Percentiles rank a stretch among this genome's conserved stretches.
These are phyloP conservation scores for Sarotherodon lohbergeri DNA, from an alignment of 2,113 vertebrate species.

Conservation along the genomic window DNA sequence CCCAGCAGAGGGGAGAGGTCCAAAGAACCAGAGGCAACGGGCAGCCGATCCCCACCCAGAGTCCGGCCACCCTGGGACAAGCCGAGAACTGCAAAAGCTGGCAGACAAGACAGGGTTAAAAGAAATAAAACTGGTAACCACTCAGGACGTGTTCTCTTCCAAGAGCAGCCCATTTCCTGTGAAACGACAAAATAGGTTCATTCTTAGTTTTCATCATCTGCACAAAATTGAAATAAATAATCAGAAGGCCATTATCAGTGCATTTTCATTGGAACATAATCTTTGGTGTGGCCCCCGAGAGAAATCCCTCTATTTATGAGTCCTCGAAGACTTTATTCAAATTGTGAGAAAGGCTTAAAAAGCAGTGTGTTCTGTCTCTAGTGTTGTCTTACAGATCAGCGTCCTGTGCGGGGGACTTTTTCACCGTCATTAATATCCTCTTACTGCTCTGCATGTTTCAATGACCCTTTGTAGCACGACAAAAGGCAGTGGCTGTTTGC, in stretches of 20 bases:
- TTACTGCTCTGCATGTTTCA: not conserved
- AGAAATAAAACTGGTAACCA: too few species aligned
- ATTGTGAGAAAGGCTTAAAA: too few species aligned
- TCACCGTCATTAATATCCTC: not conserved
- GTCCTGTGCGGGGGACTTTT: not conserved
- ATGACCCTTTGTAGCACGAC: not conserved
- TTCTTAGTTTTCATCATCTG: too few species aligned
- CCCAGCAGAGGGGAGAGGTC: not conserved
- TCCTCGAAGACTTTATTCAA: too few species aligned
- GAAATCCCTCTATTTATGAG: not conserved
- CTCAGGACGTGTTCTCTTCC: too few species aligned
- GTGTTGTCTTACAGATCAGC: not conserved
- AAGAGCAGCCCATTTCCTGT: too few species aligned
- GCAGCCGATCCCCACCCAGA: accelerated
- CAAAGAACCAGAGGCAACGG: not conserved
- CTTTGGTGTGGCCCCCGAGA: too few species aligned
- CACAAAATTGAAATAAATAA: too few species aligned
- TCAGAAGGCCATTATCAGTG: too few species aligned
- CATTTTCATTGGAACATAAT: too few species aligned
- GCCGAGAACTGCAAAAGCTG: not conserved
- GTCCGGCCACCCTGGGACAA: not conserved
- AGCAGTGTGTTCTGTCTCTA: too few species aligned
- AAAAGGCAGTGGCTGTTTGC: not conserved
- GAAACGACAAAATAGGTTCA: too few species aligned
- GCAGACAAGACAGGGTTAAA: not conserved